Base-by-base conservation (phyloP, 2,888 invertebrate species). In the Dioctria rufipes region DNA sequence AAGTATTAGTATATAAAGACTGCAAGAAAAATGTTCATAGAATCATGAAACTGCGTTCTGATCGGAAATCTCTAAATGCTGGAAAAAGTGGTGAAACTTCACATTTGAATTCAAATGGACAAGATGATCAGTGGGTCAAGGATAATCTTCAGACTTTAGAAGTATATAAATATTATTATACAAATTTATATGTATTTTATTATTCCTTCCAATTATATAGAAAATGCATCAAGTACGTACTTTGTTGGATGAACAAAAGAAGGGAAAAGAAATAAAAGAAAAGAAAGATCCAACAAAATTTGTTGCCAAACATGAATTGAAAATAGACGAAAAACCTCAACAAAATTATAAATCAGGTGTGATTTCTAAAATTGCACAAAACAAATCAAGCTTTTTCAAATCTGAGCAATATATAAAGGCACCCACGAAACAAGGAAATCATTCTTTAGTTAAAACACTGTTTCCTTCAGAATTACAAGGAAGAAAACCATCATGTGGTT, bases 11-110 rank as follows among this genome's bases (percentile, higher is more conserved):
- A 5, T 84, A 83, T 65, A 84, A 84, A 80, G 84, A 84, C 66
- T 83, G 81, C n/a, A 84, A 84, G 67, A 84, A 84, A 49, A 84
- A 84, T 79, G 82, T 83, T 54, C 84, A 84, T 79, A 83, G 83
- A 8, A 83, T 83, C 49, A 83, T 84, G 83, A 84, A 84, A 81
- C 81, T 84, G 43, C 82, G 84, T n/a, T 81, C 83, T 4, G 84
- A 83, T 81, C 83, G 83, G 65, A 84, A 82, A 81, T 80, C 80
- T 39, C 78, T 80, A 54, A 80, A 80, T 40, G 69, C 78, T 9
- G 67, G 71, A 25, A 81, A 81, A 78, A 58, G 81, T 5, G 79
- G 67, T 69, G 83, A 82, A 42, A 60, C 67, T 37, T 60, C 75
- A 8, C 75, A 80, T 49, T 73, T 78, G 13, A 63, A 71, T 49